Percentiles rank a stretch among this genome's conserved stretches.
Evolutionary conservation across 2,113 vertebrate genomes (phyloP).

Genomic region (Tringa solitaria): DNA sequence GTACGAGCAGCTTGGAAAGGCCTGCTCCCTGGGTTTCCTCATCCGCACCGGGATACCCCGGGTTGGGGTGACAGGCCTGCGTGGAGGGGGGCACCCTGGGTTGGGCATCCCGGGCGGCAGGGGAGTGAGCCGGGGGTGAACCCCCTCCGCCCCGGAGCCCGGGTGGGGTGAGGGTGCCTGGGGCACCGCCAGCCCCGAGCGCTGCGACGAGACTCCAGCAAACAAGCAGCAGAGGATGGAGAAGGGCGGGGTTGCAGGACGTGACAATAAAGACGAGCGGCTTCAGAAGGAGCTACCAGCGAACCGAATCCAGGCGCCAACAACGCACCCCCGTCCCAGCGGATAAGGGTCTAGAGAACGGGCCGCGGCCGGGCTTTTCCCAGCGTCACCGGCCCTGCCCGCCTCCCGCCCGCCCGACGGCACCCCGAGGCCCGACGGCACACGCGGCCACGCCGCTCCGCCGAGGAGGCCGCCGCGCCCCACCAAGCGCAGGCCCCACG

Average conservation of each 20-base stretch:
- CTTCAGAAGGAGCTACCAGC: not conserved
- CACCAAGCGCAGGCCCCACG: not conserved
- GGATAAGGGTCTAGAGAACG: rapidly evolving
- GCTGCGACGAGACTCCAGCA: not conserved
- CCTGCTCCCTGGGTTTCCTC: not conserved
- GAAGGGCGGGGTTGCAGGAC: not conserved
- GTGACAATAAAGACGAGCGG: not conserved
- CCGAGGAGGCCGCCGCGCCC: not conserved
- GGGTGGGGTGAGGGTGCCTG: rapidly evolving
- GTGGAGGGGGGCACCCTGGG: not conserved
- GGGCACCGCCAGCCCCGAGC: not conserved
- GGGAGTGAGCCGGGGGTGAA: rapidly evolving
- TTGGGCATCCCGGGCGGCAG: not conserved
- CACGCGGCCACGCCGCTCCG: too few species aligned
- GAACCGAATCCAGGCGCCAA: not conserved
- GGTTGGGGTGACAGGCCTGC: not conserved
- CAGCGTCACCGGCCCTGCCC: too few species aligned
- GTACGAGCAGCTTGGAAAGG: not conserved
- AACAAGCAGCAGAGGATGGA: not conserved
- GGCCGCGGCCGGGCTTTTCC: too few species aligned
- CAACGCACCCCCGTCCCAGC: not conserved
- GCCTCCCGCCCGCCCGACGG: not conserved
- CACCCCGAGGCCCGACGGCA: not conserved
- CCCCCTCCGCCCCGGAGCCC: not conserved
- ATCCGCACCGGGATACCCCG: rapidly evolving